Percentiles rank a stretch among this genome's conserved stretches.
phyloP scores from a whole-genome alignment of 2,797 vertebrate genomes.

The Nyctalus aviator region DNA sequence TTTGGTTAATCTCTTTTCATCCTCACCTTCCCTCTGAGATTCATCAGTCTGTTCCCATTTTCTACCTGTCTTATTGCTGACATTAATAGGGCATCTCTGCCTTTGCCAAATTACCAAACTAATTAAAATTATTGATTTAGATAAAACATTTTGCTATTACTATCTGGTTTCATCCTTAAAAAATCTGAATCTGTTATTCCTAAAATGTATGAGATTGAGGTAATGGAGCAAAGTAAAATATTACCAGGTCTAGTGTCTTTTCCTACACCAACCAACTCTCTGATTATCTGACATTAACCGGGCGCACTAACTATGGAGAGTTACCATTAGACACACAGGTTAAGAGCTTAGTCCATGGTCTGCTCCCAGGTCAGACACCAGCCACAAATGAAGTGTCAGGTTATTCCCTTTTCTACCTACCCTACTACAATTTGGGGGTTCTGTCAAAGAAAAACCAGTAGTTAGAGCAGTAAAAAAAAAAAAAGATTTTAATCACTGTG shows the following conservation, averaged over 20 bases:
- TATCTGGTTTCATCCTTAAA: neutral
- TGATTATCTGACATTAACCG: neutral
- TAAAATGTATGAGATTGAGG: neutral
- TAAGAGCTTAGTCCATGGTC: too few species aligned
- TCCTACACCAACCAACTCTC: neutral
- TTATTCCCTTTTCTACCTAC: too few species aligned
- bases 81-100: neutral
- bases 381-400: too few species aligned
- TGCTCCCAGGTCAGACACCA: too few species aligned
- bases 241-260: neutral
- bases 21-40: too few species aligned
- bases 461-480: too few species aligned
- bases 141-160: neutral
- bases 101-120: constrained; percentile 27
- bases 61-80: neutral
- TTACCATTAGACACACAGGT: neutral
- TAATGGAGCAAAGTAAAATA: neutral
- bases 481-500: too few species aligned
- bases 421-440: too few species aligned
- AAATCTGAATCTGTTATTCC: neutral
- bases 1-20: too few species aligned
- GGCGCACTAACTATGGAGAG: neutral
- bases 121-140: neutral
- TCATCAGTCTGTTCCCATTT: neutral
- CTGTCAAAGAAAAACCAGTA: too few species aligned